Percentiles rank a stretch among this genome's conserved stretches.
Evolutionary conservation across 2,888 invertebrate species (phyloP).

Genomic region (Reticulitermes lucifugus): DNA sequence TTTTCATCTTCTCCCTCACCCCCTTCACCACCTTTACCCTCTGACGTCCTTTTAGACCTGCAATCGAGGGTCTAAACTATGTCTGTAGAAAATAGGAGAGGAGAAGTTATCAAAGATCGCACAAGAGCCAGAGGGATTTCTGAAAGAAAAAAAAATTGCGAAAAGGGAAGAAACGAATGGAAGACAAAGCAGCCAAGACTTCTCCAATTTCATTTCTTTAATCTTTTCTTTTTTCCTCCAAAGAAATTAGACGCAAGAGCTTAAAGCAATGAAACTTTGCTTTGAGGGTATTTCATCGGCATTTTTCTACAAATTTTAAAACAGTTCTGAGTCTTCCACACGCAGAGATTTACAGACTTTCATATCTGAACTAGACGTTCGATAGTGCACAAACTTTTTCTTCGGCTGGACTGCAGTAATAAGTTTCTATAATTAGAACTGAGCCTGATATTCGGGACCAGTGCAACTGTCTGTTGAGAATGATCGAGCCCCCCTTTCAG

Average conservation of each 20-base stretch:
- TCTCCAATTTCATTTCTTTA: constrained; percentile 47
- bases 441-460: too few species aligned
- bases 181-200: constrained; percentile 36
- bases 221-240: constrained; percentile 31
- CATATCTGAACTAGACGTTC: neutral
- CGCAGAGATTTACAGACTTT: constrained; percentile 1
- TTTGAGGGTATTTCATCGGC: constrained; percentile 29
- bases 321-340: neutral
- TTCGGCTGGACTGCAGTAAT: neutral
- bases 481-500: too few species aligned
- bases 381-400: neutral
- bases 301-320: constrained; percentile 16
- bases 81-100: neutral
- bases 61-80: constrained; percentile 34
- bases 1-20: neutral
- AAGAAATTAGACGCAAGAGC: constrained; percentile 34
- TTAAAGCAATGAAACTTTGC: constrained; percentile 40
- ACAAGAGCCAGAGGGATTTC: constrained; percentile 37
- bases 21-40: neutral
- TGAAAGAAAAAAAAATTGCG: constrained; percentile 17
- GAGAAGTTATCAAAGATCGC: constrained; percentile 37
- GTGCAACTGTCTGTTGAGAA: too few species aligned
- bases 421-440: too few species aligned
- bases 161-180: constrained; percentile 18
- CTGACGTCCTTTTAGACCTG: neutral